Evolutionary conservation across 2,888 invertebrate species (phyloP).

Genomic region (Suillia variegata): DNA sequence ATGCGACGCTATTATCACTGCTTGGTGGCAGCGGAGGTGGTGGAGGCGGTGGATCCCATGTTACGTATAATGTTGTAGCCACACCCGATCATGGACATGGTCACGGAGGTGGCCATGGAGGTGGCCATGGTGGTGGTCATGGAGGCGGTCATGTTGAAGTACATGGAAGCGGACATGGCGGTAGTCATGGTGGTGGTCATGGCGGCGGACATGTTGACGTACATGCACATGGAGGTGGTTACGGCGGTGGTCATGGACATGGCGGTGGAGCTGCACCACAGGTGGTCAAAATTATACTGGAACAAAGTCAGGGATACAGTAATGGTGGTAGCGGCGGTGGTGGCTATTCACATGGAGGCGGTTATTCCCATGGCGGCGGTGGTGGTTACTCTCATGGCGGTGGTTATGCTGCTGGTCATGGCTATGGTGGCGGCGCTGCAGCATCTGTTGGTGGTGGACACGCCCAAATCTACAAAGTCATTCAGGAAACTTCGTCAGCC

Average conservation of each 20-base stretch:
- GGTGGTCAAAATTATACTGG: slow-evolving; percentile 20
- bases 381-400: slow-evolving; percentile 9
- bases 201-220: slow-evolving; percentile 18
- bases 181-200: slow-evolving; percentile 5
- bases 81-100: slow-evolving; percentile 21
- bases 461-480: slow-evolving; percentile 42
- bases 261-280: slow-evolving; percentile 6
- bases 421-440: slow-evolving; percentile 16
- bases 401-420: not conserved
- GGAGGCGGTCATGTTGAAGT: not conserved
- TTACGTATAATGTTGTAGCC: slow-evolving; percentile 18
- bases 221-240: slow-evolving; percentile 13
- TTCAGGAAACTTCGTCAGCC: slow-evolving; percentile 32
- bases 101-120: slow-evolving; percentile 13
- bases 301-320: not conserved
- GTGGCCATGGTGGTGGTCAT: slow-evolving; percentile 21
- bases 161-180: slow-evolving; percentile 22
- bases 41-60: slow-evolving; percentile 23
- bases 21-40: slow-evolving; percentile 44
- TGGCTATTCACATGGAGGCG: slow-evolving; percentile 30
- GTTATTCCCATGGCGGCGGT: slow-evolving; percentile 27
- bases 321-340: slow-evolving; percentile 21
- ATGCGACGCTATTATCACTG: slow-evolving; percentile 45
- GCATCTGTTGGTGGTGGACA: slow-evolving; percentile 23
- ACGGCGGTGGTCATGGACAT: slow-evolving; percentile 13